Evolutionary conservation across 1,140 invertebrate genomes (phyloP), one percentile per base, ranked within the genome.

Genomic region (Drosophila oshimai): DNA sequence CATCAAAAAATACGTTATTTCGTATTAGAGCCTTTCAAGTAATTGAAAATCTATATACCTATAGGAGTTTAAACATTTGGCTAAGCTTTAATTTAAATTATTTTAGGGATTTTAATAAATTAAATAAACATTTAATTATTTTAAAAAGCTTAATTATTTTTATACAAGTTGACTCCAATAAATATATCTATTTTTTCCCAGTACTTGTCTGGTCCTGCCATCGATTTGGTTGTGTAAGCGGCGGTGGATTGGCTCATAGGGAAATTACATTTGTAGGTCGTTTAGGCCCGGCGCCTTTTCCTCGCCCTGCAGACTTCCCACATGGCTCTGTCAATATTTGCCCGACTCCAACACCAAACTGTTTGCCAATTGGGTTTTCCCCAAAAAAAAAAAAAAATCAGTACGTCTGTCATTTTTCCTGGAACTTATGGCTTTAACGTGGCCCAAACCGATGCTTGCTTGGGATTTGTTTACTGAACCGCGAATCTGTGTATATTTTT

Each of bases 391-490:
- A 5, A 22, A 22, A 5, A 50, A 47, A 36, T 65, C 41, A 37
- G 24, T 47, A 37, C 58, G 31, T 64, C 31, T 64, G 61, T 65
- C 61, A 49, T 50, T 65, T 65, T 17, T 47, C 29, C 39, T 53
- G 45, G 39, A 57, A 61, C 47, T 51, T 76, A 18, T 46, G 61
- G 46, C 60, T 79, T 64, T 64, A 75, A 75, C 65, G 42, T 65
- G 50, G 28, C 34, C 49, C 41, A 9, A 13, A 15, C 13, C 29
- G 34, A 60, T 29, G 50, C 68, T 46, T 50, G 29, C 31, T n/a
- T n/a, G 37, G 64, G 74, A 86, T 79, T 84, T 84, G 79, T 84
- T 84, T 74, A 75, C 69, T 60, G 64, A 60, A 79, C 58, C 79
- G 79, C 61, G 61, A 78, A 71, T 84, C 45, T 60, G 51, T 41